These are phyloP conservation scores for Tricholauxania praeusta DNA, from an alignment of 2,888 invertebrate species.

Conservation along the genomic window DNA sequence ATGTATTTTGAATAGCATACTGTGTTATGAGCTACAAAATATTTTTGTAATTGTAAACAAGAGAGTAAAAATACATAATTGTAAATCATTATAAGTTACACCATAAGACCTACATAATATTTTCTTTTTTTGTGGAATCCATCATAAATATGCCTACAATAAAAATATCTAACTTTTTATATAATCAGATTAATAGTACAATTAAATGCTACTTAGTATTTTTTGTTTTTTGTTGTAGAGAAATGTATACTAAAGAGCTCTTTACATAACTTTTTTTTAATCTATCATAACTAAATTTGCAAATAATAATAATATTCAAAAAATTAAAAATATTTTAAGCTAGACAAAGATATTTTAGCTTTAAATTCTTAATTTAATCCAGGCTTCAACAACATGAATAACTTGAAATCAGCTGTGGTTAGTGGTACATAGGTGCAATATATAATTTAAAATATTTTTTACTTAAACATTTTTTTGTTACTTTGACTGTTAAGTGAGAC, in stretches of 20 bases:
- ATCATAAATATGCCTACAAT: slow-evolving; percentile 9
- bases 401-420: not conserved
- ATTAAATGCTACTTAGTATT: not conserved
- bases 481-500: not conserved
- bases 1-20: slow-evolving; percentile 32
- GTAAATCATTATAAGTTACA: slow-evolving; percentile 34
- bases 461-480: not conserved
- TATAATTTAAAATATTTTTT: slow-evolving; percentile 1
- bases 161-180: slow-evolving; percentile 1
- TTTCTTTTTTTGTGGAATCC: slow-evolving; percentile 19
- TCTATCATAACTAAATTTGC: not conserved
- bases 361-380: slow-evolving; percentile 11
- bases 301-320: not conserved
- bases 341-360: slow-evolving; percentile 1
- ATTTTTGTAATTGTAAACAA: slow-evolving; percentile 37
- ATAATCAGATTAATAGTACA: slow-evolving; percentile 1
- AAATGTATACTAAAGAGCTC: slow-evolving; percentile 5
- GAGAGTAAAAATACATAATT: slow-evolving; percentile 22
- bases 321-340: too few relatives aligned
- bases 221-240: too few relatives aligned
- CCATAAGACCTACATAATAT: slow-evolving; percentile 32
- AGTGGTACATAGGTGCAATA: too few relatives aligned
- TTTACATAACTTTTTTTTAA: slow-evolving; percentile 20
- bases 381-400: not conserved
- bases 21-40: slow-evolving; percentile 35